Conservation (phyloP, 2,888 invertebrate genomes). For the Eupeodes luniger region DNA sequence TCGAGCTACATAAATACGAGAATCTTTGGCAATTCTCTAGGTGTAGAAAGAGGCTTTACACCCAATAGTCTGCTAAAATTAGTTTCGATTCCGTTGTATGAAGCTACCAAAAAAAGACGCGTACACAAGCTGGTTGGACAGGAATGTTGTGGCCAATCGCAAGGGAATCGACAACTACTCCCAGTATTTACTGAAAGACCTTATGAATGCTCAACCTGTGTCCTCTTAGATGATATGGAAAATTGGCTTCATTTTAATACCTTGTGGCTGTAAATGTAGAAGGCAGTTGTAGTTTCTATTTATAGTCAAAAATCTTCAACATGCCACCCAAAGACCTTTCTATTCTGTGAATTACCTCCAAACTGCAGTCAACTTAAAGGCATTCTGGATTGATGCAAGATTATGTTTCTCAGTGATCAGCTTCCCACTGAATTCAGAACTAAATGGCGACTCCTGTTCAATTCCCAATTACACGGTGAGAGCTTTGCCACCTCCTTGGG, state of each 20-base stretch:
- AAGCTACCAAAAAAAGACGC: constrained; percentile 59
- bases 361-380: constrained; percentile 28
- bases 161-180: constrained; percentile 57
- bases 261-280: constrained; percentile 55
- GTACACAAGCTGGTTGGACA: constrained; percentile 54
- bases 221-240: constrained; percentile 53
- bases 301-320: neutral
- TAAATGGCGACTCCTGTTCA: constrained; percentile 95
- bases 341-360: constrained; percentile 51
- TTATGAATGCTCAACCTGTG: constrained; percentile 49
- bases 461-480: constrained; percentile 94
- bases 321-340: constrained; percentile 27
- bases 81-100: constrained; percentile 54
- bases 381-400: constrained; percentile 89
- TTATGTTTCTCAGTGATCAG: constrained; percentile 92
- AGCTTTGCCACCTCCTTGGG: constrained; percentile 93
- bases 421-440: constrained; percentile 90
- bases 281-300: constrained; percentile 44
- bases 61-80: constrained; percentile 31
- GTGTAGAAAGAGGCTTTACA: constrained; percentile 56
- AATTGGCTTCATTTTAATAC: constrained; percentile 65
- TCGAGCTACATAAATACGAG: constrained; percentile 53
- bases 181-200: constrained; percentile 38
- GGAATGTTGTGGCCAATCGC: constrained; percentile 29
- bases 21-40: constrained; percentile 55